These are phyloP conservation scores for Tretioscincus oriximinensis DNA, from an alignment of 2,113 vertebrate genomes.

Conservation along the genomic window DNA sequence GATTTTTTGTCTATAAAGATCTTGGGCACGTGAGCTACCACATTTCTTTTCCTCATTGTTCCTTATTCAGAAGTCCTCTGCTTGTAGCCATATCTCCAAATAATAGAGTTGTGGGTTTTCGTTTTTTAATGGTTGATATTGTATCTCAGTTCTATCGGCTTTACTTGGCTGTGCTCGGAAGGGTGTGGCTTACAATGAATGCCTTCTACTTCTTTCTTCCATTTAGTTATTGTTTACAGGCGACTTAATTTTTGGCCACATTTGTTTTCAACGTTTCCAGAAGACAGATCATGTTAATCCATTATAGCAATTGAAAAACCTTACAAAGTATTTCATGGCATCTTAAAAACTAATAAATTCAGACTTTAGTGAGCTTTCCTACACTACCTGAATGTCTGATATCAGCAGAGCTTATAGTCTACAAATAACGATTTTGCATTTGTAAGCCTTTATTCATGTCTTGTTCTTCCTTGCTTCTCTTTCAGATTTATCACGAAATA, in stretches of 20 bases:
- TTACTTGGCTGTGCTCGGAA: too few relatives aligned
- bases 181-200: not conserved
- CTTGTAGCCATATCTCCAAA: not conserved
- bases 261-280: not conserved
- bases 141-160: not conserved
- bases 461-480: constrained; percentile 9
- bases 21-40: not conserved
- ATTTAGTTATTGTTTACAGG: too few relatives aligned
- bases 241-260: not conserved
- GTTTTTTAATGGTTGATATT: not conserved
- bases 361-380: not conserved
- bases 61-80: not conserved
- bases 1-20: too few relatives aligned
- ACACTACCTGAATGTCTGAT: not conserved
- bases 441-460: not conserved
- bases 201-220: not conserved
- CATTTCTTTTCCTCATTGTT: not conserved
- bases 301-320: not conserved
- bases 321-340: not conserved
- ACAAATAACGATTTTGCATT: too few relatives aligned
- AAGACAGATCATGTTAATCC: not conserved
- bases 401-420: not conserved
- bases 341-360: not conserved
- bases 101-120: constrained; percentile 7
- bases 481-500: constrained; percentile 91